Conservation (phyloP, 2,797 vertebrate species). For the Acestrorhynchus altus region DNA sequence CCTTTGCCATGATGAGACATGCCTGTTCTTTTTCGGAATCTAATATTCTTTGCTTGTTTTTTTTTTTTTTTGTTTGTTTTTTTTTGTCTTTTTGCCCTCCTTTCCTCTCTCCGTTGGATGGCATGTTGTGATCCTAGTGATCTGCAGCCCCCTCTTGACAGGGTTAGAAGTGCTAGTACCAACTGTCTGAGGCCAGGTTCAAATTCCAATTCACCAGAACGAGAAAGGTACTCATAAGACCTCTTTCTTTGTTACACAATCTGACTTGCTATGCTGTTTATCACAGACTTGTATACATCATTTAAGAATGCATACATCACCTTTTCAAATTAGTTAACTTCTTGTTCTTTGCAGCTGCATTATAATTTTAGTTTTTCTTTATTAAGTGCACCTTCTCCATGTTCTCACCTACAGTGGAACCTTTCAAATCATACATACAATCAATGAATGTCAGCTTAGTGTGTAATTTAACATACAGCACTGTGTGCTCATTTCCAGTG, state of each 20-base stretch:
- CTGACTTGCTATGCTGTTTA: constrained; percentile 33
- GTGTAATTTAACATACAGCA: not conserved
- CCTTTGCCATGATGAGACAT: constrained; percentile 83
- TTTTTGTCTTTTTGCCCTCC: constrained; percentile 66
- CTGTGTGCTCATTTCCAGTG: not conserved
- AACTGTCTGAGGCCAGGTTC: constrained; percentile 98
- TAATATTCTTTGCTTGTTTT: constrained; percentile 72
- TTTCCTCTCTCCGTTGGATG: constrained; percentile 90
- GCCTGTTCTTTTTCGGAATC: constrained; percentile 76
- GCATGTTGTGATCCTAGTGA: constrained; percentile 97
- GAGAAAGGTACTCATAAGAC: constrained; percentile 91
- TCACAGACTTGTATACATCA: constrained; percentile 24
- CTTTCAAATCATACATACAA: not conserved
- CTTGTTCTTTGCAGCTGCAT: not conserved
- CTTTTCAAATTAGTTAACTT: not conserved
- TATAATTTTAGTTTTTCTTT: constrained; percentile 1
- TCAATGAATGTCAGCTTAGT: constrained; percentile 15
- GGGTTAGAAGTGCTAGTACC: constrained; percentile 99
- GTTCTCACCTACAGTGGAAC: constrained; percentile 1
- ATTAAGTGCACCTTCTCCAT: not conserved
- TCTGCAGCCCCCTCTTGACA: constrained; percentile 97
- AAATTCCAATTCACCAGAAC: constrained; percentile 97
- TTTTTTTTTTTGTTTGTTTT: constrained; percentile 70
- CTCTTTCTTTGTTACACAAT: constrained; percentile 58
- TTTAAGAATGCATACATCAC: not conserved